Conservation (phyloP, 2,888 invertebrate species). For the Erynnis tages region DNA sequence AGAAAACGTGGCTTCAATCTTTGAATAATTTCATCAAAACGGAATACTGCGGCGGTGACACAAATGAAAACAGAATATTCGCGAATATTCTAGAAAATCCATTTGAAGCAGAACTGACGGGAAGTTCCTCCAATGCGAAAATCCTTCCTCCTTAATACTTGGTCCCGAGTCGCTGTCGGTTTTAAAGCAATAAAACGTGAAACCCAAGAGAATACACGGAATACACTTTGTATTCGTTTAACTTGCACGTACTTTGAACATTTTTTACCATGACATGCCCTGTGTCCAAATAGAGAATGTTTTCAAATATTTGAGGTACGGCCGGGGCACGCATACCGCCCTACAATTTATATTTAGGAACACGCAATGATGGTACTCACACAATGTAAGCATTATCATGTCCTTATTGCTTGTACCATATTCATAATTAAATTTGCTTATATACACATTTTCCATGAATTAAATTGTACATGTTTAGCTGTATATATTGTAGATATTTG, state of each 20-base stretch:
- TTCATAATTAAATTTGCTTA: too few species aligned
- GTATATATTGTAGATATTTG: too few species aligned
- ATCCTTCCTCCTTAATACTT: slow-evolving; percentile 27
- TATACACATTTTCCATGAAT: too few species aligned
- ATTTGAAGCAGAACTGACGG: slow-evolving; percentile 29
- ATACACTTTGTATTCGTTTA: slow-evolving; percentile 42
- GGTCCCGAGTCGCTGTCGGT: slow-evolving; percentile 31
- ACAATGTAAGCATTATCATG: slow-evolving; percentile 5
- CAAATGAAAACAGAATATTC: not conserved
- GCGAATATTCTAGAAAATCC: slow-evolving; percentile 33
- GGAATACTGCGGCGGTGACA: not conserved
- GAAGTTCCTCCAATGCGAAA: slow-evolving; percentile 33
- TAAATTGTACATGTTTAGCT: too few species aligned
- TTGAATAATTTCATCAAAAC: too few species aligned
- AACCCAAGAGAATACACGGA: slow-evolving; percentile 46
- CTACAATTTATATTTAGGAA: slow-evolving; percentile 62
- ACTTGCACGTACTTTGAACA: slow-evolving; percentile 24
- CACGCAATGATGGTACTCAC: slow-evolving; percentile 67
- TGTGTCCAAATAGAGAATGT: slow-evolving; percentile 31
- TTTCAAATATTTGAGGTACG: slow-evolving; percentile 34
- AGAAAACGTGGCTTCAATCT: too few species aligned
- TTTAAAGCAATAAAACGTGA: slow-evolving; percentile 54
- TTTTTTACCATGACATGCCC: slow-evolving; percentile 28
- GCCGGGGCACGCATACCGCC: slow-evolving; percentile 55
- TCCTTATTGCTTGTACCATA: not conserved